phyloP scores from a whole-genome alignment of 2,797 vertebrate genomes.

The Capromys pilorides region DNA sequence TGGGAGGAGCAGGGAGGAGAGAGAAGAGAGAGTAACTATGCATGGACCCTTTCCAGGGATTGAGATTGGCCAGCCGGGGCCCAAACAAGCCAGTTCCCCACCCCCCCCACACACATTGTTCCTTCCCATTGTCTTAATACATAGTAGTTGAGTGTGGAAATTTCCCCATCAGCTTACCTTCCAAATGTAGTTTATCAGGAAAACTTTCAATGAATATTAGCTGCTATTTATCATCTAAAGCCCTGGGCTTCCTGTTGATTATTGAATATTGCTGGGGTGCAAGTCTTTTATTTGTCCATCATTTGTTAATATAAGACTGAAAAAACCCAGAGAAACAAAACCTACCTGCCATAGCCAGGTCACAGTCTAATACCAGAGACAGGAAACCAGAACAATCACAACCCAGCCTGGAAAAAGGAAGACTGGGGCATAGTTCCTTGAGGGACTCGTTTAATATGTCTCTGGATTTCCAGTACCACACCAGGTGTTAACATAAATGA shows the following conservation, averaged over 20 bases:
- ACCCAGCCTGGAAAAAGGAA: background rate
- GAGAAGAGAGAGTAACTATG: background rate
- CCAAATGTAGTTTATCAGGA: background rate
- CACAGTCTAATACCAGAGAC: background rate
- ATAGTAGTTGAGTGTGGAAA: background rate
- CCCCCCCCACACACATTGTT: no score
- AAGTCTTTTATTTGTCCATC: conserved; percentile 23
- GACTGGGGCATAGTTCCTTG: background rate
- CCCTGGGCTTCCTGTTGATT: background rate
- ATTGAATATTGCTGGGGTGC: background rate
- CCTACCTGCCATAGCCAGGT: background rate
- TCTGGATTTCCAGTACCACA: background rate
- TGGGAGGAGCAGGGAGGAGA: background rate
- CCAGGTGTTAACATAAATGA: background rate
- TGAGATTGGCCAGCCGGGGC: background rate
- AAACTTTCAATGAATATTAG: background rate
- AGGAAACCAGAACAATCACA: background rate
- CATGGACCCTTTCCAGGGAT: background rate
- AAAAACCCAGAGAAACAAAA: background rate
- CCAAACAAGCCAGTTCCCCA: background rate
- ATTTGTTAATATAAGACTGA: background rate
- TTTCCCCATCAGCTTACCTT: background rate
- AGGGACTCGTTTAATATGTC: background rate
- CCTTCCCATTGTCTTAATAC: background rate
- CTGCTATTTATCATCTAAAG: background rate